Evolutionary conservation across 2,797 vertebrate genomes (phyloP).

Genomic region (Pseudomugil tenellus): DNA sequence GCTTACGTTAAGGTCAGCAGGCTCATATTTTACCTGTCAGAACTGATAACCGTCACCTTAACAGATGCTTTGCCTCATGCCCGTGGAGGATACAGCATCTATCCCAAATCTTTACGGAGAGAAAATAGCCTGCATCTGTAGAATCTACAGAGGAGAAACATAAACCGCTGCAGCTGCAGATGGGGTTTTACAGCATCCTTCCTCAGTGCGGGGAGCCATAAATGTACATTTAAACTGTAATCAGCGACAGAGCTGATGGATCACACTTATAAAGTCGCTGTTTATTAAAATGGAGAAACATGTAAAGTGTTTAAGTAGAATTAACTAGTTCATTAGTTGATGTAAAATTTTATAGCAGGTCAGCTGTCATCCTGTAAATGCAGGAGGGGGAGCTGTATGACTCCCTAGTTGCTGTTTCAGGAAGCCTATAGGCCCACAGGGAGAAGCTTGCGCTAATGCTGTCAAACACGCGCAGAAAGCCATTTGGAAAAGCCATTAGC

Average conservation of each 20-base stretch:
- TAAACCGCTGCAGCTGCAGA: conserved; percentile 52
- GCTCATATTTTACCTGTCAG: conserved; percentile 78
- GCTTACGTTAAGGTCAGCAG: conserved; percentile 63
- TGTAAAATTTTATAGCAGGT: conserved; percentile 58
- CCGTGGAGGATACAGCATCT: conserved; percentile 50
- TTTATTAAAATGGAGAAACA: conserved; percentile 50
- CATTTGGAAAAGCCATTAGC: conserved; percentile 75
- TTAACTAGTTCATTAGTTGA: conserved; percentile 70
- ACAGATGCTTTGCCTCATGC: conserved; percentile 52
- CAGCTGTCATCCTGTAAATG: conserved; percentile 58
- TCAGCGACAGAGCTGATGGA: conserved; percentile 39
- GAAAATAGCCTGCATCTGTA: conserved; percentile 11
- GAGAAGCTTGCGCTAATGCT: conserved; percentile 46
- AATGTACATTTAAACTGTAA: conserved; percentile 41
- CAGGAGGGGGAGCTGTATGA: conserved; percentile 14
- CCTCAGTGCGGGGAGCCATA: conserved; percentile 17
- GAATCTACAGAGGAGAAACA: conserved; percentile 30
- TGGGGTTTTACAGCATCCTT: conserved; percentile 32
- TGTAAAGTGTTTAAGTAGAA: conserved; percentile 52
- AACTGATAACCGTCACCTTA: conserved; percentile 63
- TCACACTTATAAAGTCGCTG: conserved; percentile 32
- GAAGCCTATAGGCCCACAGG: conserved; percentile 16
- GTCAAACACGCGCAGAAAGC: conserved; percentile 50
- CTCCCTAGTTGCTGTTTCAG: conserved; percentile 26
- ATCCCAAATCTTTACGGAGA: conserved; percentile 47